These are phyloP conservation scores for Callimorpha dominula DNA, from an alignment of 2,888 invertebrate species.

Conservation along the genomic window DNA sequence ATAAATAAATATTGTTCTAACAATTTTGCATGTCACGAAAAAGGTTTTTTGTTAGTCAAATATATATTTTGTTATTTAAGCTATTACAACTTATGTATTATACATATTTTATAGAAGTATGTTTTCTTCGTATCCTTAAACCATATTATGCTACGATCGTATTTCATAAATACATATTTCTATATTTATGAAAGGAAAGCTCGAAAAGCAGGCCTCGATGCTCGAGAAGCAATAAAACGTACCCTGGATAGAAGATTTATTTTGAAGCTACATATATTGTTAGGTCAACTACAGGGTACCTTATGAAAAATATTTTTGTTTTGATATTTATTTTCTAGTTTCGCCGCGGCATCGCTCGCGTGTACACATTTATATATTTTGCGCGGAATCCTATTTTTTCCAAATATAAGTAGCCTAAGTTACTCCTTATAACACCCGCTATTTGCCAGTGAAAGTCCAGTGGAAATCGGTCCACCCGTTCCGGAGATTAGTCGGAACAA, in stretches of 20 bases:
- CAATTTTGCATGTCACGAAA: too few relatives aligned
- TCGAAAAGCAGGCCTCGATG: constrained; percentile 7
- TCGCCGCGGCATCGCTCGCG: too few relatives aligned
- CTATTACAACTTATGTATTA: background rate
- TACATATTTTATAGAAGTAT: background rate
- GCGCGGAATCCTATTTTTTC: too few relatives aligned
- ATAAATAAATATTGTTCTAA: too few relatives aligned
- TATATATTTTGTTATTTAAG: background rate
- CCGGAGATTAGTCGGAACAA: too few relatives aligned
- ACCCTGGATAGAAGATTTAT: constrained; percentile 33
- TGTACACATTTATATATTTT: too few relatives aligned
- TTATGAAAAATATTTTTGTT: constrained; percentile 29
- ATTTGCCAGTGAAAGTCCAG: too few relatives aligned
- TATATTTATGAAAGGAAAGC: background rate
- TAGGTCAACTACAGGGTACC: background rate
- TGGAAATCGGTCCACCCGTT: too few relatives aligned
- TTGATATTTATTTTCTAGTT: background rate
- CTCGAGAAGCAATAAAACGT: constrained; percentile 20
- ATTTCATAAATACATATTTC: constrained; percentile 18
- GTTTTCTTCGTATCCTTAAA: background rate
- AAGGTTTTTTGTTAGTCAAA: too few relatives aligned
- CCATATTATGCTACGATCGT: background rate
- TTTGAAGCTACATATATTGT: constrained; percentile 23
- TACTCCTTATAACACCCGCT: too few relatives aligned
- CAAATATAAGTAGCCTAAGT: too few relatives aligned